Evolutionary conservation across 2,113 vertebrate genomes (phyloP).

Genomic region (Pica pica): DNA sequence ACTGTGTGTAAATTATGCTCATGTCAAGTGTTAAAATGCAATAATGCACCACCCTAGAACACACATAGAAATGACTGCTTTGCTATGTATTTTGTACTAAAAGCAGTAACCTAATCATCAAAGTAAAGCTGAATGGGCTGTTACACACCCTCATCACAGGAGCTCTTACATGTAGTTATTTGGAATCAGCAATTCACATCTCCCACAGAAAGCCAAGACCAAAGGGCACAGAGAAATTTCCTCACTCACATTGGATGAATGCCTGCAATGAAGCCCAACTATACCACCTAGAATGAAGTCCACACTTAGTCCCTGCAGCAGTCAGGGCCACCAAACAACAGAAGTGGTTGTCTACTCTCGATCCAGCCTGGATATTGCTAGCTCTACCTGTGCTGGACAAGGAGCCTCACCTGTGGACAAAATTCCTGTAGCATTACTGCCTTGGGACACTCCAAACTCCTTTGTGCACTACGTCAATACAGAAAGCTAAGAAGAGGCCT

Average conservation of each 20-base stretch:
- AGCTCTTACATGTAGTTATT: slow-evolving; percentile 17
- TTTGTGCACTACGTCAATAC: background rate
- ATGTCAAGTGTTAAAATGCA: slow-evolving; percentile 48
- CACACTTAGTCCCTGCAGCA: background rate
- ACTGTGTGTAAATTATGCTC: slow-evolving; percentile 50
- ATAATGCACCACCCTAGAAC: slow-evolving; percentile 62
- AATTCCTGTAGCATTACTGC: background rate
- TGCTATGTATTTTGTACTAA: slow-evolving; percentile 59
- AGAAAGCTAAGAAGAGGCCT: background rate
- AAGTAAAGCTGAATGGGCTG: slow-evolving; percentile 44
- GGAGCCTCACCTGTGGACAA: background rate
- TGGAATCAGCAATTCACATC: background rate
- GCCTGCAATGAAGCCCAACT: background rate
- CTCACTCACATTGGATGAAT: background rate
- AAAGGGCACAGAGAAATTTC: background rate
- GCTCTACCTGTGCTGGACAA: background rate
- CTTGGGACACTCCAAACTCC: background rate
- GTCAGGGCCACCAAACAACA: background rate
- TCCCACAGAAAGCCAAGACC: background rate
- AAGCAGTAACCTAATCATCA: slow-evolving; percentile 65
- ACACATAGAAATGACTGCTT: slow-evolving; percentile 66
- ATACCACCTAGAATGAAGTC: background rate
- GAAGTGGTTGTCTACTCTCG: background rate
- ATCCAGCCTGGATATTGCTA: background rate
- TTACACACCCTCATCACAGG: slow-evolving; percentile 22